Evolutionary conservation across 2,797 vertebrate species (phyloP).

Genomic region (Phyllotis vaccarum): DNA sequence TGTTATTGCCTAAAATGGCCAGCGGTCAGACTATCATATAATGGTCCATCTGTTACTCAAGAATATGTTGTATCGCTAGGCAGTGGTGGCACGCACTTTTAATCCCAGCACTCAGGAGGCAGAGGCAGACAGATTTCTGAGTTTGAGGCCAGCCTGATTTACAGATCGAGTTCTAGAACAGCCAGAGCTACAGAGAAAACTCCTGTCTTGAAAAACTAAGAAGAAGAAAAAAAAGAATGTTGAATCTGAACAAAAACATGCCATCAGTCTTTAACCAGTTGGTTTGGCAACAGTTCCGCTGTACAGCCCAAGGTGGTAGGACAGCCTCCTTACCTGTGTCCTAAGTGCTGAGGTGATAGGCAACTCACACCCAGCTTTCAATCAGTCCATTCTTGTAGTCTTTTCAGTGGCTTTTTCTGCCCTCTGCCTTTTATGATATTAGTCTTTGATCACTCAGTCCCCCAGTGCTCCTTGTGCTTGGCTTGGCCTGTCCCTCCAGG

Average conservation of each 20-base stretch:
- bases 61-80: background rate
- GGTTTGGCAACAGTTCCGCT: background rate
- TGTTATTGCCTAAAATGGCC: background rate
- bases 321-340: background rate
- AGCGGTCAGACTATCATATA: background rate
- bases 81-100: background rate
- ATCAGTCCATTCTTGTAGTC: background rate
- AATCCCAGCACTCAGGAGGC: too few relatives aligned
- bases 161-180: too few relatives aligned
- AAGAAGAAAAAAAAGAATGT: too few relatives aligned
- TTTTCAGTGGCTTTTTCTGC: conserved; percentile 35
- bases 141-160: too few relatives aligned
- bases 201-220: too few relatives aligned
- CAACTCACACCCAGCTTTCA: background rate
- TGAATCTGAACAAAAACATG: background rate
- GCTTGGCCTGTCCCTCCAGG: background rate
- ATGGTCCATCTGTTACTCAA: conserved; percentile 14
- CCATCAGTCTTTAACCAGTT: background rate
- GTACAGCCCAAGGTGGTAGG: background rate
- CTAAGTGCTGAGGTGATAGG: background rate
- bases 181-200: too few relatives aligned
- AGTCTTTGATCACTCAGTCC: background rate
- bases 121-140: too few relatives aligned
- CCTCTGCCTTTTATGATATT: background rate
- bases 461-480: background rate